Evolutionary conservation across 2,113 vertebrate species (phyloP).

Genomic region (Ciconia maguari): DNA sequence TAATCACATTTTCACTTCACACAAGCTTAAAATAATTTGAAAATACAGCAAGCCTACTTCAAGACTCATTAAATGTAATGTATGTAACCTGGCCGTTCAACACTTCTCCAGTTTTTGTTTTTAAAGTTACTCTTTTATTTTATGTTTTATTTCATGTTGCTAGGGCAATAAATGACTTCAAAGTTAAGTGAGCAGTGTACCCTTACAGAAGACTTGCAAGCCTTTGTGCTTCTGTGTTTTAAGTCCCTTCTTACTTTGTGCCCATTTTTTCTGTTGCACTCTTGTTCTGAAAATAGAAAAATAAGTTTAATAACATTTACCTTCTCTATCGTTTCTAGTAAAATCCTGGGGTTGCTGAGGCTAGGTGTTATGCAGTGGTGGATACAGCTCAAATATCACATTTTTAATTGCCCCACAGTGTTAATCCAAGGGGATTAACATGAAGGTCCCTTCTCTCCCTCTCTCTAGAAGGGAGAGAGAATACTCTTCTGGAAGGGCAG

Average conservation of each 20-base stretch:
- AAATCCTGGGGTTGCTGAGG: not conserved
- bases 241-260: not conserved
- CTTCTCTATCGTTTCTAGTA: not conserved
- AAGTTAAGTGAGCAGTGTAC: not conserved
- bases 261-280: not conserved
- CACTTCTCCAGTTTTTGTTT: not conserved
- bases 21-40: not conserved
- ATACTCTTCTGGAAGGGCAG: rapidly evolving
- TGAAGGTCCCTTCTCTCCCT: not conserved
- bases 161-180: conserved; percentile 6
- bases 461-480: not conserved
- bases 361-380: not conserved
- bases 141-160: not conserved
- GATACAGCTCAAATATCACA: not conserved
- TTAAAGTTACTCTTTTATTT: not conserved
- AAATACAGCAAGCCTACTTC: not conserved
- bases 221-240: not conserved
- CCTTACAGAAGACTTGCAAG: not conserved
- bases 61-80: not conserved
- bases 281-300: conserved; percentile 1
- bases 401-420: not conserved
- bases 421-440: not conserved
- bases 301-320: not conserved
- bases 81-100: not conserved
- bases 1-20: not conserved